Evolutionary conservation across 1,140 invertebrate species (phyloP).

Genomic region (Eriocheir sinensis): DNA sequence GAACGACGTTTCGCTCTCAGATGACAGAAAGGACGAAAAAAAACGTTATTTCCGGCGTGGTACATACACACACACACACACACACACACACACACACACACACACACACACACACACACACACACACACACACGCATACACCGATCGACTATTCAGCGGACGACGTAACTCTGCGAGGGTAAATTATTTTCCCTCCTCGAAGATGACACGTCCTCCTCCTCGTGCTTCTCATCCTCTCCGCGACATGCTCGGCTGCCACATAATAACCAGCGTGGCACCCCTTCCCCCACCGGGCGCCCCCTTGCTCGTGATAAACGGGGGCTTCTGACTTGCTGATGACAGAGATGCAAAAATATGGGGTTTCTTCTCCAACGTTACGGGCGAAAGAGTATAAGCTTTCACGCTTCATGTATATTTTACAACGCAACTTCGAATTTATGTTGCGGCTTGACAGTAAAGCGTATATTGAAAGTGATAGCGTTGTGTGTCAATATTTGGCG

Average conservation of each 20-base stretch:
- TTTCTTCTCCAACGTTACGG: constrained; percentile 23
- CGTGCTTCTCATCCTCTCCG: neutral
- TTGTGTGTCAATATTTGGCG: constrained; percentile 24
- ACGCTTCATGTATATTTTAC: constrained; percentile 17
- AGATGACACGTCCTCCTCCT: neutral
- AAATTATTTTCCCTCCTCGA: neutral
- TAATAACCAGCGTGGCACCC: neutral
- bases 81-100: no score
- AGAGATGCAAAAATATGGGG: constrained; percentile 1
- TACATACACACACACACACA: no score
- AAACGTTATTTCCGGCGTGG: no score
- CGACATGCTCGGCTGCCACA: constrained; percentile 8
- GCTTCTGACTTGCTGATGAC: constrained; percentile 14
- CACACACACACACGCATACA: neutral
- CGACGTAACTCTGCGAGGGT: neutral
- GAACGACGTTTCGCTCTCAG: no score
- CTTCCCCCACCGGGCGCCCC: neutral
- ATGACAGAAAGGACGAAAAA: no score
- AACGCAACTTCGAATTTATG: constrained; percentile 26
- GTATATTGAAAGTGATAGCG: constrained; percentile 5
- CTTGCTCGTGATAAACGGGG: constrained; percentile 1
- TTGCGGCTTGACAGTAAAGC: constrained; percentile 3
- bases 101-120: no score
- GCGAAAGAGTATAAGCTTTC: constrained; percentile 1
- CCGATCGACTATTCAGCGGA: neutral